phyloP scores from a whole-genome alignment of 2,113 vertebrate species.

The Ginglymostoma cirratum region DNA sequence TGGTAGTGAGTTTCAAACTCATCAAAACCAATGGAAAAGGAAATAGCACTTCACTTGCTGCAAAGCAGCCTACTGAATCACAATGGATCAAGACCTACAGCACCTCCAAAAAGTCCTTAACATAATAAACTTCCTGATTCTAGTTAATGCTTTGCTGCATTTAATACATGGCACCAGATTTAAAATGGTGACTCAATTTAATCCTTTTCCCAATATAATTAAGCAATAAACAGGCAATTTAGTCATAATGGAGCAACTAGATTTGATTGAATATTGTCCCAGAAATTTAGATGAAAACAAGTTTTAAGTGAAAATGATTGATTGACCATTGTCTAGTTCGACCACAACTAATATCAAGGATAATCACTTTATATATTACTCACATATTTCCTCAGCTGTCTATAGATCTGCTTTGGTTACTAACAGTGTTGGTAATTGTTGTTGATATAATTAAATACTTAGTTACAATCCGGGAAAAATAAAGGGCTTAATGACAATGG shows the following conservation, averaged over 20 bases:
- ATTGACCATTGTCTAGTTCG: not conserved
- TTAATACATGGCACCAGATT: not conserved
- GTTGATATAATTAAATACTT: not conserved
- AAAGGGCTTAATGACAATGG: not conserved
- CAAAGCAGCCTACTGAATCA: not conserved
- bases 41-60: not conserved
- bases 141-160: not conserved
- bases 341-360: not conserved
- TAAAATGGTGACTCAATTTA: not conserved
- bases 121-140: not conserved
- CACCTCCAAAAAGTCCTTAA: not conserved
- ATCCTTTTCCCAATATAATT: not conserved
- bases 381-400: not conserved
- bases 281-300: not conserved
- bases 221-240: not conserved
- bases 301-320: not conserved
- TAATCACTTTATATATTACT: not conserved
- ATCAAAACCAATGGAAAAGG: not conserved
- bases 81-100: not conserved
- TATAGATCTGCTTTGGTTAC: not conserved
- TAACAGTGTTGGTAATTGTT: not conserved
- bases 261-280: not conserved
- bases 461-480: not conserved
- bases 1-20: not conserved
- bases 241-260: not conserved